Conservation (phyloP, 2,888 invertebrate species). For the Amphiduros pacificus region DNA sequence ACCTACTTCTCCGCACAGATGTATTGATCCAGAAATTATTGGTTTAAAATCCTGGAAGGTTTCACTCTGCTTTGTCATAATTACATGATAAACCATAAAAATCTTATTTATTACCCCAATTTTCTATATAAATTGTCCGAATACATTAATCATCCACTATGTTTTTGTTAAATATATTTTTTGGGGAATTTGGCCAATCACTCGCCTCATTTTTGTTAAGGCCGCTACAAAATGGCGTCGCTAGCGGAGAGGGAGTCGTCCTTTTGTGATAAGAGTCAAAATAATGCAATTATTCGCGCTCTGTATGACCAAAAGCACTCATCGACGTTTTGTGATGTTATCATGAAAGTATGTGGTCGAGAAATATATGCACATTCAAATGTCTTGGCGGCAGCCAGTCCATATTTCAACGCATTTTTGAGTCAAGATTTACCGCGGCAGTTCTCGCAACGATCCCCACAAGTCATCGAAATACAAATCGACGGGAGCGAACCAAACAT, state of each 20-base stretch:
- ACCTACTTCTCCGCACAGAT: too few relatives aligned
- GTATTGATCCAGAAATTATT: too few relatives aligned
- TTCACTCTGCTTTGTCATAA: too few relatives aligned
- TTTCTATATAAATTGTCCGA: too few relatives aligned
- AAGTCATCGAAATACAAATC: slow-evolving; percentile 55
- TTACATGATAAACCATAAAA: too few relatives aligned
- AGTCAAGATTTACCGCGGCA: slow-evolving; percentile 49
- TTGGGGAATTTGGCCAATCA: slow-evolving; percentile 15
- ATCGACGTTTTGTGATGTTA: slow-evolving; percentile 52
- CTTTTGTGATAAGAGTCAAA: slow-evolving; percentile 25
- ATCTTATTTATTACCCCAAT: too few relatives aligned
- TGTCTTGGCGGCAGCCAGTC: slow-evolving; percentile 53
- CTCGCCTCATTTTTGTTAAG: too few relatives aligned
- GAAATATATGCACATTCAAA: slow-evolving; percentile 54
- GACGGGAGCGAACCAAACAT: slow-evolving; percentile 59
- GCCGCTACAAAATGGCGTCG: slow-evolving; percentile 26
- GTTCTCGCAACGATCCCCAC: slow-evolving; percentile 52
- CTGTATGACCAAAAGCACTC: slow-evolving; percentile 37
- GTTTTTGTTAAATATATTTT: too few relatives aligned
- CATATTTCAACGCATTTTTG: slow-evolving; percentile 50
- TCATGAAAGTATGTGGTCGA: slow-evolving; percentile 48
- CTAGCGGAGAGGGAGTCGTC: slow-evolving; percentile 26
- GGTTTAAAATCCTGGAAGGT: too few relatives aligned
- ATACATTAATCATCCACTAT: too few relatives aligned
- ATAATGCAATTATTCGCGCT: slow-evolving; percentile 12